These are phyloP conservation scores for Pachyuromys duprasi DNA, from an alignment of 2,797 vertebrate genomes.

Conservation along the genomic window DNA sequence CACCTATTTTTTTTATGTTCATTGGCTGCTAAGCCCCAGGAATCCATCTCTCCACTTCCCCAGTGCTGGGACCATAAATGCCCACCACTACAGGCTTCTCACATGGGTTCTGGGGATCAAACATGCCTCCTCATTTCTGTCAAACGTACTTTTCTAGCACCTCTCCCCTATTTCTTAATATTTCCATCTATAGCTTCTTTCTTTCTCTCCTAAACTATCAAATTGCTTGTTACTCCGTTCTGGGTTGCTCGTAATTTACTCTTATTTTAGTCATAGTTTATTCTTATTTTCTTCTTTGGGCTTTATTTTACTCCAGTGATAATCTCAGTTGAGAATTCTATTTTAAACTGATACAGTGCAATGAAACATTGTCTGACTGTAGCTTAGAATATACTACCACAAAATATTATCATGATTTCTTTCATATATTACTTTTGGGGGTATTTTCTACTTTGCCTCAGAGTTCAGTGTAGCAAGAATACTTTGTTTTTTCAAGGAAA, in stretches of 20 bases:
- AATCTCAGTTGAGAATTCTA: neutral
- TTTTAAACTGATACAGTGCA: slow-evolving; percentile 37
- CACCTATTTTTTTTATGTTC: too few species aligned
- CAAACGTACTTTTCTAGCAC: neutral
- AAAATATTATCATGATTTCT: neutral
- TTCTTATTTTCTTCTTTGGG: neutral
- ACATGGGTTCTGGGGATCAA: neutral
- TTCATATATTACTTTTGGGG: neutral
- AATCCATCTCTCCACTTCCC: too few species aligned
- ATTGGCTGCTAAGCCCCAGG: too few species aligned
- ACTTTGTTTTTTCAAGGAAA: neutral
- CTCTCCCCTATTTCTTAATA: neutral
- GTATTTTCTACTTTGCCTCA: neutral
- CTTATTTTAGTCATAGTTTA: slow-evolving; percentile 22
- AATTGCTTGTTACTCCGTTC: neutral
- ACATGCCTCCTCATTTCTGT: neutral
- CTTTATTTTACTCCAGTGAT: neutral
- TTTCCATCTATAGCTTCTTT: neutral
- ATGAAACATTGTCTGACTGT: too few species aligned
- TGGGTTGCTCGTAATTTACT: neutral
- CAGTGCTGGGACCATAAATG: too few species aligned
- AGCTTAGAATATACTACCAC: too few species aligned
- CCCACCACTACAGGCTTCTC: neutral
- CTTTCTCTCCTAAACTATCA: slow-evolving; percentile 1
- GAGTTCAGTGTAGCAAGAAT: slow-evolving; percentile 30